phyloP scores from a whole-genome alignment of 2,888 invertebrate species.

The Dioctria linearis region DNA sequence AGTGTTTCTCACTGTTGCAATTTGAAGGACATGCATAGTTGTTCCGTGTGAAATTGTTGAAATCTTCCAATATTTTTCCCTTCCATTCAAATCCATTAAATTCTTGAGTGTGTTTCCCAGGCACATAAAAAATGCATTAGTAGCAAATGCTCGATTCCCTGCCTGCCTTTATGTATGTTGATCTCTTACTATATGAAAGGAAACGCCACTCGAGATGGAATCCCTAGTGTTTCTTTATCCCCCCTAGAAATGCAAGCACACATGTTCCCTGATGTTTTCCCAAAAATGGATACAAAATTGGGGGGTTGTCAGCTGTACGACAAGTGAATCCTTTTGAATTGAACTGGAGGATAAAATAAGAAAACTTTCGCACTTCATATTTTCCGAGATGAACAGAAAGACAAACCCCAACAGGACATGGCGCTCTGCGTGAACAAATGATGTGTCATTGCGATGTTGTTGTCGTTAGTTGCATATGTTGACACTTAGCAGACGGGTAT shows the following conservation, averaged over 20 bases:
- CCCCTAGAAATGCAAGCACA: background rate
- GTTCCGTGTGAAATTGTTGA: background rate
- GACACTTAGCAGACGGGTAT: background rate
- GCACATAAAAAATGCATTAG: slow-evolving; percentile 52
- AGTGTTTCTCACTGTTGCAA: slow-evolving; percentile 36
- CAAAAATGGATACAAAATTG: slow-evolving; percentile 43
- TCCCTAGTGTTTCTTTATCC: slow-evolving; percentile 2
- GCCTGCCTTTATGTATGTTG: slow-evolving; percentile 35
- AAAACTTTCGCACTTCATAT: slow-evolving; percentile 43
- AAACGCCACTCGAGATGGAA: slow-evolving; percentile 3
- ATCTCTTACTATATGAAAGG: slow-evolving; percentile 23
- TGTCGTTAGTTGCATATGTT: slow-evolving; percentile 31
- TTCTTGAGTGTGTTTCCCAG: slow-evolving; percentile 26
- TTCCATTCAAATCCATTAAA: background rate
- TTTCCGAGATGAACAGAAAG: background rate
- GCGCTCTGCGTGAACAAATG: slow-evolving; percentile 10
- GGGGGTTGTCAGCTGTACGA: slow-evolving; percentile 20
- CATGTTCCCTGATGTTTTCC: slow-evolving; percentile 1
- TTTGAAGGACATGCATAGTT: background rate
- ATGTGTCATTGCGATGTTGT: slow-evolving; percentile 34
- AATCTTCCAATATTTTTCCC: background rate
- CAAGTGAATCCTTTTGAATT: slow-evolving; percentile 26
- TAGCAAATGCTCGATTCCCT: slow-evolving; percentile 43
- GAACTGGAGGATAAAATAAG: slow-evolving; percentile 25
- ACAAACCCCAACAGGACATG: slow-evolving; percentile 6